Evolutionary conservation across 35 echinoderm and acorn worm species (phyloP).

Genomic region (Acanthaster planci): DNA sequence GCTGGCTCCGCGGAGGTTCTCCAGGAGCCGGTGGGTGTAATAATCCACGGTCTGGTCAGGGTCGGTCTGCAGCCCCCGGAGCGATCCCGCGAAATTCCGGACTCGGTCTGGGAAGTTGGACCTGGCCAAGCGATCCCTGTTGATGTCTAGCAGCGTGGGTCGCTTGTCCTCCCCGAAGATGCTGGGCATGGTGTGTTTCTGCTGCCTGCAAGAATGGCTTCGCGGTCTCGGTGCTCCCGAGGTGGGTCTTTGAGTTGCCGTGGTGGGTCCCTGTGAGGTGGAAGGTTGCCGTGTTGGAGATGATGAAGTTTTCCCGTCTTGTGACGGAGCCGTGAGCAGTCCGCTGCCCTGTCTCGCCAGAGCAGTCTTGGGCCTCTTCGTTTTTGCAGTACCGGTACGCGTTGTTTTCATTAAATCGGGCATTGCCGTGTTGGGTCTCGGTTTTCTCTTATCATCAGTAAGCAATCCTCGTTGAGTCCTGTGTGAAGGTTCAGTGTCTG

Average conservation of each 20-base stretch:
- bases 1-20: conserved; percentile 28
- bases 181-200: conserved; percentile 46
- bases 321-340: background rate
- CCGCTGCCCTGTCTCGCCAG: background rate
- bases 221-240: background rate
- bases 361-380: conserved; percentile 23
- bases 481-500: too few species aligned
- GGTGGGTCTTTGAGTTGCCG: background rate
- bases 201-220: background rate
- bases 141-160: conserved; percentile 74
- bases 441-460: too few species aligned
- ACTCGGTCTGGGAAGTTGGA: conserved; percentile 62
- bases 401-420: background rate
- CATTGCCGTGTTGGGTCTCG: conserved; percentile 17
- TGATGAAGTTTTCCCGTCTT: background rate
- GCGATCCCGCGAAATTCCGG: conserved; percentile 41
- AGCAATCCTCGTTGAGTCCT: too few species aligned
- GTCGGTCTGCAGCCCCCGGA: conserved; percentile 54
- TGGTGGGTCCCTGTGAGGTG: background rate
- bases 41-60: conserved; percentile 72
- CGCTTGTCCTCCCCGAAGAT: conserved; percentile 78
- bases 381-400: background rate
- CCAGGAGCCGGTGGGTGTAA: conserved; percentile 57
- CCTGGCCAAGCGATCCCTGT: conserved; percentile 38
- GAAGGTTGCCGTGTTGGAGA: background rate